Evolutionary conservation across 2,888 invertebrate genomes (phyloP), one percentile per base, ranked within the genome.

Genomic region (Nemapogon koenigi): DNA sequence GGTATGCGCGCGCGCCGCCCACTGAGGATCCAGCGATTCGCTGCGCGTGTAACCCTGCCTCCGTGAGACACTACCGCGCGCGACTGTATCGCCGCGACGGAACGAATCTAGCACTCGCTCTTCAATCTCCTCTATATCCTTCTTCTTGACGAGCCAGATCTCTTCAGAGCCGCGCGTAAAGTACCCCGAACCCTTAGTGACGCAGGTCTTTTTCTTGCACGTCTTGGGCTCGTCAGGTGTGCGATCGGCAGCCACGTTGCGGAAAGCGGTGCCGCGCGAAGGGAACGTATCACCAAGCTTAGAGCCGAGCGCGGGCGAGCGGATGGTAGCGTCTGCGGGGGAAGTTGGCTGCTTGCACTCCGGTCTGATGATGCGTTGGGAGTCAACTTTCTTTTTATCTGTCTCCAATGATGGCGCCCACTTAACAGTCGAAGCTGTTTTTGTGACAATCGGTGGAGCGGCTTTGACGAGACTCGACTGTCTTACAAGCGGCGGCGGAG

Each of bases 131-230:
- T 78, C 76, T 2, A 78, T 78, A 30, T 78, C 78, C 46, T 76
- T 78, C 51, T 78, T 78, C 52, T 78, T 78, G n/a, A 78, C 78
- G 27, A 78, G 56, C 78, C 78, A 78, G 29, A 78, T 78, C 48
- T 78, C 78, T 41, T 78, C 78, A 1, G 78, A 69, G 10, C 78
- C 78, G 31, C 78, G 55, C 2, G 72, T 73, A 54, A 72, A 76
- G 52, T 76, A 78, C 42, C 73, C 72, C 16, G 75, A 72, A 0
- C 75, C 75, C 44, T 76, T 76, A 46, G 70, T 71, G 15, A 73
- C 71, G 11, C 71, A 69, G 15, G 25, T 13, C 14, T 28, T 36
- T 8, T 39, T 27, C 28, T 40, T 41, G n/a, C 31, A 16, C 29
- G 11, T 13, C 8, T 6, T 2, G 10, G 6, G 22, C 10, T 6